Percentiles rank a stretch among this genome's conserved stretches.
phyloP scores from a whole-genome alignment of 2,888 invertebrate species.

The Resseliella maxima region DNA sequence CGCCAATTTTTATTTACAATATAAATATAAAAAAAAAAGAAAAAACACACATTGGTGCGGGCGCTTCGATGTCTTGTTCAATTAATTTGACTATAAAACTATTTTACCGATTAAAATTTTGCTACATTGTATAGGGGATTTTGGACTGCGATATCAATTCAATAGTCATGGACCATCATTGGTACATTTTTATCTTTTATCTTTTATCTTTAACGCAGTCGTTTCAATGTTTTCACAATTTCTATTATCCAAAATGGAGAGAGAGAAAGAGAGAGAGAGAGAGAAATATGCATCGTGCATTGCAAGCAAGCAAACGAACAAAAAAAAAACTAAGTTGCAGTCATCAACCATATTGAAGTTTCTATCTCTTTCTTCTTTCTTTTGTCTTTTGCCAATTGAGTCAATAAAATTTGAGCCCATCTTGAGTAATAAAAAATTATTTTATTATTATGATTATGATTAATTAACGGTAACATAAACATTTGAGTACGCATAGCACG shows the following conservation, averaged over 20 bases:
- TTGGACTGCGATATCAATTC: not conserved
- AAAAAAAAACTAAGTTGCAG: not conserved
- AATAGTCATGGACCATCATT: no score
- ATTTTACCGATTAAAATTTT: not conserved
- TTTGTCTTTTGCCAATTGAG: not conserved
- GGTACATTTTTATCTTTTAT: not conserved
- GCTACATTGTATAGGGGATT: not conserved
- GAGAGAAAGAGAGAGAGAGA: no score
- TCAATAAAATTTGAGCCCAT: slow-evolving; percentile 2
- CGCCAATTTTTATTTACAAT: not conserved
- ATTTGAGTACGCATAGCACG: not conserved
- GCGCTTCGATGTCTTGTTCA: not conserved
- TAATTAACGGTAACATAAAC: slow-evolving; percentile 53
- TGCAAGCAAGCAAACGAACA: no score
- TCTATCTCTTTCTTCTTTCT: no score
- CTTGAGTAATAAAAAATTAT: slow-evolving; percentile 14
- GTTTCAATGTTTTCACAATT: not conserved
- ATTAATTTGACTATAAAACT: not conserved
- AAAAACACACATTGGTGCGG: not conserved
- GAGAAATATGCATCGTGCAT: no score
- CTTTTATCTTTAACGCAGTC: not conserved
- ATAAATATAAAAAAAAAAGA: not conserved
- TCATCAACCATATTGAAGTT: not conserved
- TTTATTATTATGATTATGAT: slow-evolving; percentile 54
- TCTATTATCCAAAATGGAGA: not conserved